Conservation (phyloP, 2,888 invertebrate species). For the Alitta virens region DNA sequence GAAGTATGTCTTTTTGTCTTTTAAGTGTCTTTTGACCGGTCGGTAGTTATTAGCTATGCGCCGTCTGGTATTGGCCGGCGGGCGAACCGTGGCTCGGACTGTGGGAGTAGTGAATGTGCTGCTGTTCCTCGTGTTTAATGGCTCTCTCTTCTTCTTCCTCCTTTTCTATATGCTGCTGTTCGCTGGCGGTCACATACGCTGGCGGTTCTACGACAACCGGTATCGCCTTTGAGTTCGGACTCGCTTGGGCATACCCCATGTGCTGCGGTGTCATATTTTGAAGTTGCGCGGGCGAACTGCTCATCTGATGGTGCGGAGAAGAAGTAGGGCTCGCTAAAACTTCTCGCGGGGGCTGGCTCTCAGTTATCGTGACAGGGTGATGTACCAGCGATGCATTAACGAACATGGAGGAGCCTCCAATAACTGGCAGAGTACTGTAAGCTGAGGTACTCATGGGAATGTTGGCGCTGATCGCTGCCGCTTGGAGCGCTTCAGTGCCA, state of each 20-base stretch:
- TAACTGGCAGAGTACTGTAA: not conserved
- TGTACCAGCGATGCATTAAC: not conserved
- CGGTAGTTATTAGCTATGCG: too few species aligned
- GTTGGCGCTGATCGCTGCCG: not conserved
- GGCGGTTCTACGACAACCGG: conserved; percentile 8
- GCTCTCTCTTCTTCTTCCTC: too few species aligned
- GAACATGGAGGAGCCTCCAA: not conserved
- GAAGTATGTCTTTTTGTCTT: too few species aligned
- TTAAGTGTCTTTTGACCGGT: too few species aligned
- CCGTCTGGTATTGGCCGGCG: too few species aligned
- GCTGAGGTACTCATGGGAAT: not conserved
- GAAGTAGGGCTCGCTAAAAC: not conserved
- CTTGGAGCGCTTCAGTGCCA: not conserved
- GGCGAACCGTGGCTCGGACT: too few species aligned
- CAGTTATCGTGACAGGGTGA: not conserved
- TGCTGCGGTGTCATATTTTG: not conserved
- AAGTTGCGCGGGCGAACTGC: not conserved
- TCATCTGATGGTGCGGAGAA: not conserved
- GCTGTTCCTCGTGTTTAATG: too few species aligned
- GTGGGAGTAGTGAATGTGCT: too few species aligned
- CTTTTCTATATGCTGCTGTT: too few species aligned
- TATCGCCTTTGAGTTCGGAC: conserved; percentile 8
- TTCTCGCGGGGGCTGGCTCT: not conserved
- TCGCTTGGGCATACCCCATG: not conserved
- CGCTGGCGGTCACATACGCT: not conserved